phyloP scores from a whole-genome alignment of 1,140 invertebrate species.

The Platyura marginata region DNA sequence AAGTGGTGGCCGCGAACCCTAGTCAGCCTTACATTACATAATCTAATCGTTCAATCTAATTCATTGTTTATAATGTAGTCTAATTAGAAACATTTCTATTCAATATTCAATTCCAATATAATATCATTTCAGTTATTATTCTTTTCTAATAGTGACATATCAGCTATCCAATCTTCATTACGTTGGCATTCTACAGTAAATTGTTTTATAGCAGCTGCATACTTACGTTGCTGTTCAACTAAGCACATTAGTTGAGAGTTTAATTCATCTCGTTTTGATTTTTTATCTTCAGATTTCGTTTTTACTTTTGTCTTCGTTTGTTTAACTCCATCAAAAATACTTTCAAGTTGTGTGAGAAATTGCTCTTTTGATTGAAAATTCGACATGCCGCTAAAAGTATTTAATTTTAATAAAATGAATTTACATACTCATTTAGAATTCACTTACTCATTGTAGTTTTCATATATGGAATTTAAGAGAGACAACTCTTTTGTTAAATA shows the following conservation, averaged over 20 bases:
- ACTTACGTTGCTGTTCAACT: constrained; percentile 65
- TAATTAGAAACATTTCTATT: too few relatives aligned
- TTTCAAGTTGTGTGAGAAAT: constrained; percentile 74
- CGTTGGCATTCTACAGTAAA: constrained; percentile 53
- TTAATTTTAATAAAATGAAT: not conserved
- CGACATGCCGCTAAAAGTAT: constrained; percentile 45
- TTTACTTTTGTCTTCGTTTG: constrained; percentile 61
- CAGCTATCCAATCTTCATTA: constrained; percentile 39
- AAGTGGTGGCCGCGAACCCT: too few relatives aligned
- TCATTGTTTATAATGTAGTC: too few relatives aligned
- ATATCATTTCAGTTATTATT: too few relatives aligned
- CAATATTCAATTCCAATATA: too few relatives aligned
- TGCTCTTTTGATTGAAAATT: constrained; percentile 54
- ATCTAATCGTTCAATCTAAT: too few relatives aligned
- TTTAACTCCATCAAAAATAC: constrained; percentile 68
- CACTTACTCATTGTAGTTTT: constrained; percentile 78
- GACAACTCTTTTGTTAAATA: constrained; percentile 84
- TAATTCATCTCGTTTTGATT: constrained; percentile 46
- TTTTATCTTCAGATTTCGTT: constrained; percentile 44
- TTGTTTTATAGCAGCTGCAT: constrained; percentile 68
- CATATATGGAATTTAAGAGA: constrained; percentile 83
- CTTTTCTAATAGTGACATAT: too few relatives aligned
- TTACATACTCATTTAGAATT: constrained; percentile 5
- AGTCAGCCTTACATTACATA: too few relatives aligned
- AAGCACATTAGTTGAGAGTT: constrained; percentile 49